These are phyloP conservation scores for Digitonthophagus gazella DNA, from an alignment of 2,888 invertebrate genomes.

Conservation along the genomic window DNA sequence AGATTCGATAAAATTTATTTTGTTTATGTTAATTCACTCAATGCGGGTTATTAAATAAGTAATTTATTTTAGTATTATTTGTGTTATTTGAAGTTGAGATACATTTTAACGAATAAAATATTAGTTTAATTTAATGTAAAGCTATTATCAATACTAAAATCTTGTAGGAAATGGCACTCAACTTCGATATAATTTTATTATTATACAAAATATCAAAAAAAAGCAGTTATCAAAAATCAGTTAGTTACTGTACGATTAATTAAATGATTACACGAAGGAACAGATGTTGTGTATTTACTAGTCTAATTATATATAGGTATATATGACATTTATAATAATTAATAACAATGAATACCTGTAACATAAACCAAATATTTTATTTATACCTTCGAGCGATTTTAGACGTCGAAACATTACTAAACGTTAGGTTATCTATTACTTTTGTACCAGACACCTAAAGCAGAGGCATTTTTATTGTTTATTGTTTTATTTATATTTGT, in stretches of 20 bases:
- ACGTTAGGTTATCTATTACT: neutral
- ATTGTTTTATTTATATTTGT: neutral
- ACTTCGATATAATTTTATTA: too few relatives aligned
- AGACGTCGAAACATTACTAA: neutral
- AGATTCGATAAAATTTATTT: neutral
- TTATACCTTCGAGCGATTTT: neutral
- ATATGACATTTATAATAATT: too few relatives aligned
- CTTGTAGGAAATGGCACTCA: too few relatives aligned
- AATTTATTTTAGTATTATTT: neutral
- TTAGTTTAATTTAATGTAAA: too few relatives aligned
- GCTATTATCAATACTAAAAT: too few relatives aligned
- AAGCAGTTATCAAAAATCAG: neutral
- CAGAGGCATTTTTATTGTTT: neutral
- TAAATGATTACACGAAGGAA: neutral
- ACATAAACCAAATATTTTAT: neutral
- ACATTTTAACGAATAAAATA: too few relatives aligned
- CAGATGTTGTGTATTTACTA: neutral
- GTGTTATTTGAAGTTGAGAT: too few relatives aligned
- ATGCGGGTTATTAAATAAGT: neutral
- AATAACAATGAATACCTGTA: neutral
- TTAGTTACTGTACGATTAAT: neutral
- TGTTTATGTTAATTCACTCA: neutral
- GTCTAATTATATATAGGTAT: neutral
- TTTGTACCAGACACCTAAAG: neutral
- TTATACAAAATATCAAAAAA: neutral